phyloP scores from a whole-genome alignment of 1,140 invertebrate genomes.

The Diachasmimorpha longicaudata region DNA sequence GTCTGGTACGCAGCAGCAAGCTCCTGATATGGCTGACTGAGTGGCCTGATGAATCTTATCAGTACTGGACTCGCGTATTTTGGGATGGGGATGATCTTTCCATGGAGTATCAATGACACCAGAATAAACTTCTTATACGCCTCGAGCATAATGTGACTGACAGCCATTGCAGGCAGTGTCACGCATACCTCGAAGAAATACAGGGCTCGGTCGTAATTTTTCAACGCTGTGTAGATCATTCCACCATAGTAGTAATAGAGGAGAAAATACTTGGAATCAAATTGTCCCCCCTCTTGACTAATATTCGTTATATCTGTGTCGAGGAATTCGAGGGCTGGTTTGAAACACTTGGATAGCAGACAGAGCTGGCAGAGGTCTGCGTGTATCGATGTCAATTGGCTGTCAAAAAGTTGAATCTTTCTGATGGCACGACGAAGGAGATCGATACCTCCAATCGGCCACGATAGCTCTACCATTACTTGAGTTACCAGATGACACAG shows the following conservation, averaged over 20 bases:
- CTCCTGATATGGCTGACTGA: slow-evolving; percentile 91
- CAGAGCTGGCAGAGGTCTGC: slow-evolving; percentile 93
- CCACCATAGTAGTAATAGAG: slow-evolving; percentile 97
- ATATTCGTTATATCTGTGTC: slow-evolving; percentile 93
- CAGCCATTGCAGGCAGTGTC: slow-evolving; percentile 89
- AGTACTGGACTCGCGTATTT: slow-evolving; percentile 93
- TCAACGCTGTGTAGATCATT: slow-evolving; percentile 93
- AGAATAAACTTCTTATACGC: slow-evolving; percentile 96
- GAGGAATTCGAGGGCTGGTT: slow-evolving; percentile 87
- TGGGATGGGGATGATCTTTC: slow-evolving; percentile 80
- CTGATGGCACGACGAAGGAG: slow-evolving; percentile 83
- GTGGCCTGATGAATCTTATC: slow-evolving; percentile 84
- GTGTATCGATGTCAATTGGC: slow-evolving; percentile 92
- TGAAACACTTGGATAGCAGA: slow-evolving; percentile 89
- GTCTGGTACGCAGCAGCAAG: slow-evolving; percentile 81
- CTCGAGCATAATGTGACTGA: slow-evolving; percentile 96
- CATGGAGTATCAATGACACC: slow-evolving; percentile 88
- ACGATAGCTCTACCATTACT: slow-evolving; percentile 76
- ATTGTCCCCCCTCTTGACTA: slow-evolving; percentile 80
- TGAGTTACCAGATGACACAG: slow-evolving; percentile 85
- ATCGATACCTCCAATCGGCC: slow-evolving; percentile 84
- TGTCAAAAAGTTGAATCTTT: slow-evolving; percentile 86
- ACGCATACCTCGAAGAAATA: slow-evolving; percentile 96
- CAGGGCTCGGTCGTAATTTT: slow-evolving; percentile 89
- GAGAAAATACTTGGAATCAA: slow-evolving; percentile 92